Conservation (phyloP, 2,797 vertebrate genomes). For the Enteromius thamalakanensis region DNA sequence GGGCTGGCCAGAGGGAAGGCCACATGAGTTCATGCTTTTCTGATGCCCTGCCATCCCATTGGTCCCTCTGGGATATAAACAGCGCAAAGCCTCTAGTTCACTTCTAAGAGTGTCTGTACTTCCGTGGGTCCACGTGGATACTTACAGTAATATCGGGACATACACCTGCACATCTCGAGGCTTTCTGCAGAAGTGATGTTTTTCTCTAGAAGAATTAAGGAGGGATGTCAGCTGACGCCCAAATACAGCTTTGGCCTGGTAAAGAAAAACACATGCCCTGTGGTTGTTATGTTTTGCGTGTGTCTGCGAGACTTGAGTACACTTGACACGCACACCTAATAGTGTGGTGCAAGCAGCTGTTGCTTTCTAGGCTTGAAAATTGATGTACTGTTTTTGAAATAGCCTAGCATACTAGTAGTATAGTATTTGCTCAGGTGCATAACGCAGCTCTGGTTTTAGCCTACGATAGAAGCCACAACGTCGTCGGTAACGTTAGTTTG, state of each 20-base stretch:
- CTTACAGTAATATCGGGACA: conserved; percentile 2
- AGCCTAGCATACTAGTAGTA: neutral
- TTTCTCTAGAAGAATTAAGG: conserved; percentile 78
- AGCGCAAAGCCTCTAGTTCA: conserved; percentile 20
- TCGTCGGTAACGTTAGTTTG: neutral
- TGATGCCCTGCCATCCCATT: conserved; percentile 42
- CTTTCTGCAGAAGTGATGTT: conserved; percentile 34
- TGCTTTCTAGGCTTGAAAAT: neutral
- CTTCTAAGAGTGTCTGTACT: conserved; percentile 7
- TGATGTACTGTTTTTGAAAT: neutral
- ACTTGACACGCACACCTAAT: neutral
- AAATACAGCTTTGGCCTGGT: conserved; percentile 70
- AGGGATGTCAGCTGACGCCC: conserved; percentile 73
- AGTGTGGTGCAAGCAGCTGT: neutral
- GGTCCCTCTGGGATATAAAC: conserved; percentile 48
- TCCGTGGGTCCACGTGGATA: neutral
- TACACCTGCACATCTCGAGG: neutral
- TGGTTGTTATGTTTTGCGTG: conserved; percentile 28
- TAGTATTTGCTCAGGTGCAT: neutral
- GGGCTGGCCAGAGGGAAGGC: conserved; percentile 17
- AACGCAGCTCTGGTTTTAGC: neutral
- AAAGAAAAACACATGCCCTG: neutral
- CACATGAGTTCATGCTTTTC: conserved; percentile 40
- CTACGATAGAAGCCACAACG: too few species aligned
- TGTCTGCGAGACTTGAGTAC: neutral